A percentile compares a stretch with the other conserved stretches of the same genome.
These are phyloP conservation scores for Porites cylindrica DNA, from an alignment of 92 coral and sea anemone species.

Conservation along the genomic window DNA sequence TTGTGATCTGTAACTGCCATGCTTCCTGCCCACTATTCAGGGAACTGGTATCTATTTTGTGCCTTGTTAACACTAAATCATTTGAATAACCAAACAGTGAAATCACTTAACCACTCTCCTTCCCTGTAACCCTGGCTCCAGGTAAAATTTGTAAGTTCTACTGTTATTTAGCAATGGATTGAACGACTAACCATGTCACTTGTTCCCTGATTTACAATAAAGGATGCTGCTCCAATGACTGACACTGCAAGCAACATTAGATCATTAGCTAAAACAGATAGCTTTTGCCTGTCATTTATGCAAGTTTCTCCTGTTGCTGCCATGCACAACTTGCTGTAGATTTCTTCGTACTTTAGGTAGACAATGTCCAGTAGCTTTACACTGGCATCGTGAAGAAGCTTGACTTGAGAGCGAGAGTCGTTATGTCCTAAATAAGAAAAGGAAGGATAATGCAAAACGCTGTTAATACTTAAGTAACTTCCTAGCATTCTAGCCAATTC, in stretches of 20 bases:
- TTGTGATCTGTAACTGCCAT: no score
- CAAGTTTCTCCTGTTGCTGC: constrained; percentile 93
- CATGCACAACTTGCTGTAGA: constrained; percentile 89
- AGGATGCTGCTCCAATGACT: constrained; percentile 92
- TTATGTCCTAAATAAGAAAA: constrained; percentile 77
- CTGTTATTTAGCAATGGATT: no score
- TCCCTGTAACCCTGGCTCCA: no score
- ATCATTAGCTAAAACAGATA: constrained; percentile 84
- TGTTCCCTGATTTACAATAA: constrained; percentile 80
- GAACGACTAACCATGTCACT: constrained; percentile 84
- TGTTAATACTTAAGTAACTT: no score
- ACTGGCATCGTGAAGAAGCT: constrained; percentile 90
- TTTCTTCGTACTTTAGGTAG: constrained; percentile 82
- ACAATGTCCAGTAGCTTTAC: constrained; percentile 90
- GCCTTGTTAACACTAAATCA: no score
- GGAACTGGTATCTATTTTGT: no score
- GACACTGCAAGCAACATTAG: constrained; percentile 92
- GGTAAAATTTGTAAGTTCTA: no score
- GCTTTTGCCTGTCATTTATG: constrained; percentile 82
- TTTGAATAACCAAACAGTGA: no score
- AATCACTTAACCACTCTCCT: no score
- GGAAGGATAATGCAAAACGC: neutral
- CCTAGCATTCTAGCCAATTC: no score
- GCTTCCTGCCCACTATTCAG: no score
- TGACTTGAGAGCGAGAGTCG: constrained; percentile 90